A percentile compares a stretch with the other conserved stretches of the same genome.
These are phyloP conservation scores for Chamaetylas fuelleborni DNA, from an alignment of 2,113 vertebrate species.

Conservation along the genomic window DNA sequence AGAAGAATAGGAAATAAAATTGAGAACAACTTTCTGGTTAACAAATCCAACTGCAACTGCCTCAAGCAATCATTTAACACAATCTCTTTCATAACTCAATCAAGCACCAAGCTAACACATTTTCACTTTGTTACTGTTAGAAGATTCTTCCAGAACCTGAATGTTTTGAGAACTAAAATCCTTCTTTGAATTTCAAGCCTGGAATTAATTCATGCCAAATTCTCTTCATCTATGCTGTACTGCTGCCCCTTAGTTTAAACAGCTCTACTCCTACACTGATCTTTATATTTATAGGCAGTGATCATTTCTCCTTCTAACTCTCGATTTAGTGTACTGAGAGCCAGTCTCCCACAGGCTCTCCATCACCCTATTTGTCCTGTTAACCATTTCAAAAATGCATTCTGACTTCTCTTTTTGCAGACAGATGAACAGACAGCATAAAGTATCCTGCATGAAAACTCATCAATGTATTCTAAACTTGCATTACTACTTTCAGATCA, in stretches of 20 bases:
- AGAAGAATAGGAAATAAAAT: not conserved
- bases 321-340: not conserved
- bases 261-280: slow-evolving; percentile 47
- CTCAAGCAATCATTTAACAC: not conserved
- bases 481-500: not conserved
- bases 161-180: not conserved
- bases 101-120: not conserved
- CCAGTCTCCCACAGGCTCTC: not conserved
- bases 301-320: slow-evolving; percentile 21
- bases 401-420: not conserved
- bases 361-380: not conserved
- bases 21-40: not conserved
- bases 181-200: not conserved
- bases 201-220: slow-evolving; percentile 11
- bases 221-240: not conserved
- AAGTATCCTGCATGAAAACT: not conserved
- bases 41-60: not conserved
- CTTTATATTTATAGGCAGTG: slow-evolving; percentile 52
- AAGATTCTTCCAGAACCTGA: not conserved
- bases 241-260: slow-evolving; percentile 41
- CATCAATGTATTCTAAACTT: not conserved
- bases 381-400: not conserved
- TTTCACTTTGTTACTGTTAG: not conserved
- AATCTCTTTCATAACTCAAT: not conserved
- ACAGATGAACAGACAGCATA: not conserved